Evolutionary conservation across 2,888 invertebrate genomes (phyloP).

Genomic region (Ceratothoa steindachneri): DNA sequence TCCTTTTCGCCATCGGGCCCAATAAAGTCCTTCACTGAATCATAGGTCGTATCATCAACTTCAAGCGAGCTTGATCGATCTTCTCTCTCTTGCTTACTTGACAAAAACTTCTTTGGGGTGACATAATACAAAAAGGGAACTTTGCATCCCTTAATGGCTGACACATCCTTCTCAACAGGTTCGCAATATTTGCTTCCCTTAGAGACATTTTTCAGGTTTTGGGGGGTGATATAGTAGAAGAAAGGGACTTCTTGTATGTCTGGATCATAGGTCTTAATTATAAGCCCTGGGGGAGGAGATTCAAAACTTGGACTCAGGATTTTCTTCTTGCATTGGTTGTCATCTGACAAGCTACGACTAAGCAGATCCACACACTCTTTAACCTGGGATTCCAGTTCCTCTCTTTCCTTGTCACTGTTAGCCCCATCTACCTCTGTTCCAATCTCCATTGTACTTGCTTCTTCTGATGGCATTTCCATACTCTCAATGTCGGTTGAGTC

Average conservation of each 20-base stretch:
- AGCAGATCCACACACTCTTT: not conserved
- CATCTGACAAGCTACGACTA: not conserved
- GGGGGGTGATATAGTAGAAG: not conserved
- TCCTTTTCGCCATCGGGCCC: conserved; percentile 13
- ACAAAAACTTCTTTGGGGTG: conserved; percentile 32
- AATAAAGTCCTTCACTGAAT: not conserved
- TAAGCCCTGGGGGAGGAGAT: not conserved
- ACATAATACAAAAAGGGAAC: conserved; percentile 45
- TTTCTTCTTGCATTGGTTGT: not conserved
- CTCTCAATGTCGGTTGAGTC: conserved; percentile 6
- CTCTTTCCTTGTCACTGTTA: not conserved
- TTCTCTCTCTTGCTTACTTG: not conserved
- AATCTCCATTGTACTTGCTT: conserved; percentile 16
- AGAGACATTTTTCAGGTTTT: not conserved
- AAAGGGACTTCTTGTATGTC: not conserved
- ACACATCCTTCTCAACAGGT: not conserved
- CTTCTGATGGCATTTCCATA: not conserved
- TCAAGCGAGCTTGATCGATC: conserved; percentile 10
- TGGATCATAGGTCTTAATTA: not conserved
- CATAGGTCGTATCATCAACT: not conserved
- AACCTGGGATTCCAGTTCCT: not conserved
- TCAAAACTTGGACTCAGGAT: not conserved
- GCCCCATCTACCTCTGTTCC: conserved; percentile 11
- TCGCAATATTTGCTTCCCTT: not conserved
- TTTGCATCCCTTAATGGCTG: not conserved